A percentile compares a stretch with the other conserved stretches of the same genome.
These are phyloP conservation scores for Ceriagrion tenellum DNA, from an alignment of 2,888 invertebrate genomes.

Conservation along the genomic window DNA sequence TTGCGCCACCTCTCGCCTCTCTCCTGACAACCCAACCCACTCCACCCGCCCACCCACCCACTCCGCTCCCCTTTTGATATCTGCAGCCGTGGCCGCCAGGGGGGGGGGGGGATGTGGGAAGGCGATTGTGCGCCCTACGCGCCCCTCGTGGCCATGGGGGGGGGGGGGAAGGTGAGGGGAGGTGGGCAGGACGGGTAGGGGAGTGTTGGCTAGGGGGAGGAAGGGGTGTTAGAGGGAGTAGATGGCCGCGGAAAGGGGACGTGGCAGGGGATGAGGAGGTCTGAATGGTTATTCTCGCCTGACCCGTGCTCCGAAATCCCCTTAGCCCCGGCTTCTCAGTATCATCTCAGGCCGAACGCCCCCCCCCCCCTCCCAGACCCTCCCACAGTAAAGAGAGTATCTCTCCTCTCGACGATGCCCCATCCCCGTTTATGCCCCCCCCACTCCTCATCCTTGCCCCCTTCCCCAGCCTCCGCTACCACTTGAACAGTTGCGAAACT, in stretches of 20 bases:
- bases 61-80: background rate
- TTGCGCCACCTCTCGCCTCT: background rate
- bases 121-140: background rate
- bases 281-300: slow-evolving; percentile 57
- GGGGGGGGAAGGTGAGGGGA: background rate
- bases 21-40: background rate
- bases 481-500: slow-evolving; percentile 65
- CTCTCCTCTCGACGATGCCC: background rate
- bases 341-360: background rate
- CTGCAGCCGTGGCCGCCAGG: background rate
- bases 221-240: no score
- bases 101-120: background rate
- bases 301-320: slow-evolving; percentile 57
- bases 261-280: background rate
- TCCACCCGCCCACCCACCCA: background rate
- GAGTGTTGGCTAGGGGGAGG: background rate
- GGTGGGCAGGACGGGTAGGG: background rate
- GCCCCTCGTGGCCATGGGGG: background rate
- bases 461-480: background rate
- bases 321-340: slow-evolving; percentile 62
- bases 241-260: background rate
- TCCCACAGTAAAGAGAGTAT: background rate
- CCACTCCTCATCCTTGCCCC: background rate
- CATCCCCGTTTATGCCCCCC: background rate
- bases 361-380: background rate